These are phyloP conservation scores for Drosophila repletoides DNA, from an alignment of 1,140 invertebrate genomes.

Conservation along the genomic window DNA sequence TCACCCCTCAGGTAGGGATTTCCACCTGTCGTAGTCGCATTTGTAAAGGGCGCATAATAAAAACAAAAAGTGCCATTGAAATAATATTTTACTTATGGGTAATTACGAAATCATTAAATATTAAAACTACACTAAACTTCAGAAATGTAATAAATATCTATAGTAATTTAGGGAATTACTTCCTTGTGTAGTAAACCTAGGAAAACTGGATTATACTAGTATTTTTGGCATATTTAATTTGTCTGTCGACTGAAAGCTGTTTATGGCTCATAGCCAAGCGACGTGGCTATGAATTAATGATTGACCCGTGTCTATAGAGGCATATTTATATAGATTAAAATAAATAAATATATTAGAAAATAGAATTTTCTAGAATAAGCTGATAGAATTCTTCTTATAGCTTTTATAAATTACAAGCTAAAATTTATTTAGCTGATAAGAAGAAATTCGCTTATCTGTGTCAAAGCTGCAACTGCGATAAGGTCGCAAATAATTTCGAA, in stretches of 20 bases:
- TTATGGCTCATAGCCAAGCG: too few species aligned
- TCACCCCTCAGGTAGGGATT: not conserved
- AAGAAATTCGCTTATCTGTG: slow-evolving; percentile 17
- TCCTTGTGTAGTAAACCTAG: not conserved
- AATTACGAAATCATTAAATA: slow-evolving; percentile 75
- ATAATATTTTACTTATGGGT: slow-evolving; percentile 71
- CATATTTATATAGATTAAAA: slow-evolving; percentile 1
- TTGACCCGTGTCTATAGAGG: too few species aligned
- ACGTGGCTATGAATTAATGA: too few species aligned
- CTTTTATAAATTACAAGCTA: too few species aligned
- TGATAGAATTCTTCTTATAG: too few species aligned
- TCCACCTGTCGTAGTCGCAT: not conserved
- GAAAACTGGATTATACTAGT: slow-evolving; percentile 52
- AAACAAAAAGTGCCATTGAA: slow-evolving; percentile 64
- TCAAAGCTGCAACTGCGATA: slow-evolving; percentile 7
- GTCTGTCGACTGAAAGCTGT: slow-evolving; percentile 36
- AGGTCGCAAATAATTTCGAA: slow-evolving; percentile 4
- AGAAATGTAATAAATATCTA: not conserved
- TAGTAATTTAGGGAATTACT: not conserved
- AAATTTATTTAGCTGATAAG: slow-evolving; percentile 1
- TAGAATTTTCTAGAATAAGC: too few species aligned
- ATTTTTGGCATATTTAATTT: slow-evolving; percentile 36
- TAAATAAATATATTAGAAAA: not conserved
- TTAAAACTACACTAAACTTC: slow-evolving; percentile 16
- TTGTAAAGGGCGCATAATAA: slow-evolving; percentile 47